Evolutionary conservation across 2,888 invertebrate species (phyloP).

Genomic region (Callyntrura sp.): DNA sequence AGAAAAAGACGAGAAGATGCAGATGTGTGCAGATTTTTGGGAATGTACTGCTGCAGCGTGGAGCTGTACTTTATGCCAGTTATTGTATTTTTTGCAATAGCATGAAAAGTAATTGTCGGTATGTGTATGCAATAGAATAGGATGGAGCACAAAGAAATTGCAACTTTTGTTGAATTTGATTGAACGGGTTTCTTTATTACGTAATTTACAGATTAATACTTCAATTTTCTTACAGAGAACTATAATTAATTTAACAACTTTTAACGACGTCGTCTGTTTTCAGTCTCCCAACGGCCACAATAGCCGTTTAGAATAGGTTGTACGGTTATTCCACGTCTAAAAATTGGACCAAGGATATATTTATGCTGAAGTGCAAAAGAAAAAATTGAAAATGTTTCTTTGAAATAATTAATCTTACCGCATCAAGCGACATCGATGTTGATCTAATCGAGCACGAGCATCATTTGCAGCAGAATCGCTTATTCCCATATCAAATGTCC

Average conservation of each 20-base stretch:
- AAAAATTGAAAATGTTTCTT: neutral
- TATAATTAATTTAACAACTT: neutral
- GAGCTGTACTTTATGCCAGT: slow-evolving; percentile 28
- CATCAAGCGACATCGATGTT: slow-evolving; percentile 90
- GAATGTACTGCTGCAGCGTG: neutral
- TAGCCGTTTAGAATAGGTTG: slow-evolving; percentile 86
- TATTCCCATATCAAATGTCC: slow-evolving; percentile 87
- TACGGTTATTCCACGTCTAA: slow-evolving; percentile 88
- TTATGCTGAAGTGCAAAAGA: neutral
- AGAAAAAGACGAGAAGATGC: slow-evolving; percentile 17
- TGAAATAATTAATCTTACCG: slow-evolving; percentile 53
- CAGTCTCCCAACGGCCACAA: slow-evolving; percentile 80
- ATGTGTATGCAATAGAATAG: slow-evolving; percentile 1
- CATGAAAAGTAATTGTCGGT: slow-evolving; percentile 14
- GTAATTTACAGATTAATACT: no score
- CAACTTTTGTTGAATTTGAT: neutral
- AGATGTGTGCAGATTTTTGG: slow-evolving; percentile 9
- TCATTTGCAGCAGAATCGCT: slow-evolving; percentile 85
- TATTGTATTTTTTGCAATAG: slow-evolving; percentile 25
- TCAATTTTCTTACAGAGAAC: no score
- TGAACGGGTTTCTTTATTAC: neutral
- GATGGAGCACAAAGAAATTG: slow-evolving; percentile 2
- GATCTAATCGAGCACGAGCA: slow-evolving; percentile 89
- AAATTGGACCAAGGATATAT: neutral
- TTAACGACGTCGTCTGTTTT: slow-evolving; percentile 58